These are phyloP conservation scores for Euglossa dilemma DNA, from an alignment of 1,140 invertebrate species.

Conservation along the genomic window DNA sequence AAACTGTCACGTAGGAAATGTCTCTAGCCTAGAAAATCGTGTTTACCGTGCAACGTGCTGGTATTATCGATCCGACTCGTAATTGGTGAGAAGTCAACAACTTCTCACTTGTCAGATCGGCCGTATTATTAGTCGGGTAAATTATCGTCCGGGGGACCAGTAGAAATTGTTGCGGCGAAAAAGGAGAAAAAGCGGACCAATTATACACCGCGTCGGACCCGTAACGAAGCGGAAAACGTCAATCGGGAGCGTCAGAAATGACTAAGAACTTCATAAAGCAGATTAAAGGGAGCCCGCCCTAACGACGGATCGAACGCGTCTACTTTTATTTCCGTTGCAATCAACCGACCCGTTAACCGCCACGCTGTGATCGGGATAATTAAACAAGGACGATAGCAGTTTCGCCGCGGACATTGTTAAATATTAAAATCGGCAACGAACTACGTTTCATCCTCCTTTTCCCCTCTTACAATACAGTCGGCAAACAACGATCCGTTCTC, in stretches of 20 bases:
- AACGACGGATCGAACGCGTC: constrained; percentile 16
- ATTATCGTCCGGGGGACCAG: too few relatives aligned
- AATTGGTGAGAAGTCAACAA: too few relatives aligned
- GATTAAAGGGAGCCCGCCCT: constrained; percentile 39
- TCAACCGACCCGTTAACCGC: constrained; percentile 13
- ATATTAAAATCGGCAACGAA: constrained; percentile 46
- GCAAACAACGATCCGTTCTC: constrained; percentile 24
- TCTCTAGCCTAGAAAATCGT: too few relatives aligned
- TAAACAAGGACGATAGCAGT: constrained; percentile 42
- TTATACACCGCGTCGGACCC: not conserved
- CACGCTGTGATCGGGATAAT: constrained; percentile 55
- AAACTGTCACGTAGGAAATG: too few relatives aligned
- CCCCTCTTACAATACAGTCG: constrained; percentile 7
- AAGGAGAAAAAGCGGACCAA: not conserved
- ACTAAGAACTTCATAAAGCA: constrained; percentile 33
- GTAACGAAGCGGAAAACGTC: not conserved
- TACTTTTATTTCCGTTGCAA: constrained; percentile 49
- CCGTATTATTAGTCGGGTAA: too few relatives aligned
- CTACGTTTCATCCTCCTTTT: not conserved
- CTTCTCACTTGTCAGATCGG: too few relatives aligned
- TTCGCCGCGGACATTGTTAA: constrained; percentile 19
- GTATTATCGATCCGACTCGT: too few relatives aligned
- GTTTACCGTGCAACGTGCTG: too few relatives aligned
- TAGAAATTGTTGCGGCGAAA: too few relatives aligned
- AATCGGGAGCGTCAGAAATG: constrained; percentile 22